Evolutionary conservation across 2,888 invertebrate genomes (phyloP), one percentile per base, ranked within the genome.

Genomic region (Aphidius colemani): DNA sequence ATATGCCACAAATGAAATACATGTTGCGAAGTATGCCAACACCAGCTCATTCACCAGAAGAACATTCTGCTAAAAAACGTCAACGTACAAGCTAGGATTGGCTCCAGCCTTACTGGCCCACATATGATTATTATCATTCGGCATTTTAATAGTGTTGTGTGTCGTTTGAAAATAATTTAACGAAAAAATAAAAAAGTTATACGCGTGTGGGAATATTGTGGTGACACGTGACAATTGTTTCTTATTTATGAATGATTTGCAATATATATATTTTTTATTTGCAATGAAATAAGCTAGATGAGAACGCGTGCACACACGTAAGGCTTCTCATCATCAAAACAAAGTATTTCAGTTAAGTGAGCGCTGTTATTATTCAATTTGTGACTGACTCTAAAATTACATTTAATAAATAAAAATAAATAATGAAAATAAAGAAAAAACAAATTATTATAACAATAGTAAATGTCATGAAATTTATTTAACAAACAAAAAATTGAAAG

Each of bases 1-100:
- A 88, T 83, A 93, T 93, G 93, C 90, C 92, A 43, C 94, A 94
- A 83, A 85, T 94, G 83, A 92, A 92, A 79, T 94, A 93, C 85
- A 93, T 94, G 90, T 87, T 93, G 83, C 77, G 83, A 70, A 81
- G 81, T 67, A 79, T 82, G 67, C 78, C 84, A 48, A 71, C 77
- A 40, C 76, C 78, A 55, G 74, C 79, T 55, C 79, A 80, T 66
- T 75, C 78, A 61, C 77, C 79, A 62, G 81, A 81, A 65, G 83
- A 81, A 69, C 81, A 82, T 72, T 78, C 77, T 59, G 75, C 83
- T 60, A 79, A 83, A 71, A 87, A 87, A 76, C 83, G 86, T 61
- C 86, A 86, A 72, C 83, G 86, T 72, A 86, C 84, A 75, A 87
- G 87, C 87, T 88, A 87, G 87, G 87, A 87, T 75, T 87, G 86